phyloP scores from a whole-genome alignment of 2,113 vertebrate species.

The Xiphophorus couchianus region DNA sequence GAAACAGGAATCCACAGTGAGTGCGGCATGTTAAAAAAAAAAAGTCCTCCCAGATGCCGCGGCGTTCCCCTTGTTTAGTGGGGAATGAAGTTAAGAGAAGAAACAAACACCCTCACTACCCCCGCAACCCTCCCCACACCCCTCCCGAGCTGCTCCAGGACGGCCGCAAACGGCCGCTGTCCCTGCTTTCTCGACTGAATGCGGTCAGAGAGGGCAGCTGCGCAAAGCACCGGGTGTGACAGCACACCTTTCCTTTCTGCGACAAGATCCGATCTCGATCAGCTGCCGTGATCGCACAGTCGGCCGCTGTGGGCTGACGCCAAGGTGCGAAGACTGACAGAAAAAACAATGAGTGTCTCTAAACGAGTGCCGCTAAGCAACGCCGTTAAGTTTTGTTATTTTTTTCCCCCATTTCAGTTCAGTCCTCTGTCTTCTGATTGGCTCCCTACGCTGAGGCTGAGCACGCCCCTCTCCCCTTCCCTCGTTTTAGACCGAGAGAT shows the following conservation, averaged over 20 bases:
- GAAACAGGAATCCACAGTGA: slow-evolving; percentile 70
- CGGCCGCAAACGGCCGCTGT: slow-evolving; percentile 30
- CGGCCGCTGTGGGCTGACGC: slow-evolving; percentile 47
- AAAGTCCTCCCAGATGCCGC: slow-evolving; percentile 2
- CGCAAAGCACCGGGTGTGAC: slow-evolving; percentile 63
- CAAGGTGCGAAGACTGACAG: slow-evolving; percentile 58
- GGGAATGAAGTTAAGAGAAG: slow-evolving; percentile 53
- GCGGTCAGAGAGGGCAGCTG: slow-evolving; percentile 49
- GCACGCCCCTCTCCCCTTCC: slow-evolving; percentile 70
- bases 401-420: slow-evolving; percentile 59
- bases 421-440: slow-evolving; percentile 75
- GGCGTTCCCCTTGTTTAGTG: slow-evolving; percentile 28
- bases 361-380: slow-evolving; percentile 47
- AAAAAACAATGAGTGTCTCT: slow-evolving; percentile 58
- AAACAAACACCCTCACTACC: not conserved
- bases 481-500: slow-evolving; percentile 59
- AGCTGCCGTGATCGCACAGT: slow-evolving; percentile 33
- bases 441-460: slow-evolving; percentile 75
- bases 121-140: slow-evolving; percentile 13
- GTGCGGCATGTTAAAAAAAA: slow-evolving; percentile 44
- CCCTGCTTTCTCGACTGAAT: slow-evolving; percentile 47
- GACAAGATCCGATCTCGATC: slow-evolving; percentile 22
- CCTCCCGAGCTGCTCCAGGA: slow-evolving; percentile 29
- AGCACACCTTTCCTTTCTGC: slow-evolving; percentile 30
- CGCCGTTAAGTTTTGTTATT: slow-evolving; percentile 34